These are phyloP conservation scores for Forficula auricularia DNA, from an alignment of 1,140 invertebrate genomes.

Conservation along the genomic window DNA sequence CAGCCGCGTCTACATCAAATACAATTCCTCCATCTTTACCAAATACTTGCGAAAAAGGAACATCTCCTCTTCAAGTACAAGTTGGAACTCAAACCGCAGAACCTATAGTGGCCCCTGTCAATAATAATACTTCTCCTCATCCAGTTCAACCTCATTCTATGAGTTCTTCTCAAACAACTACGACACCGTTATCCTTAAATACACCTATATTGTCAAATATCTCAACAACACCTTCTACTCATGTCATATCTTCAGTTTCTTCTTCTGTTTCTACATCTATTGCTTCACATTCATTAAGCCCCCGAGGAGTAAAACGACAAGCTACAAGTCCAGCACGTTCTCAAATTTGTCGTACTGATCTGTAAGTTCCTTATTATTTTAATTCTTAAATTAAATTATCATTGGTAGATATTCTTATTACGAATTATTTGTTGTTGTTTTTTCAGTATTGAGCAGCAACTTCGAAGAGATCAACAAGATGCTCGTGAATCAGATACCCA, in stretches of 20 bases:
- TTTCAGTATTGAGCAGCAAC: constrained; percentile 49
- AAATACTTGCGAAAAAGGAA: constrained; percentile 7
- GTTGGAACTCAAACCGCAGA: not conserved
- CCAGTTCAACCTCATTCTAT: too few relatives aligned
- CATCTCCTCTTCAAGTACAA: constrained; percentile 10
- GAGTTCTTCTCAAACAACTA: too few relatives aligned
- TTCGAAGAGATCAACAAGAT: constrained; percentile 59
- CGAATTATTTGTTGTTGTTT: constrained; percentile 10
- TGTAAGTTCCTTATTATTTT: constrained; percentile 20
- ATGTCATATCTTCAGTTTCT: too few relatives aligned
- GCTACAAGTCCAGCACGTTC: constrained; percentile 25
- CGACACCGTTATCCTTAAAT: too few relatives aligned
- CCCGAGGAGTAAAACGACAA: constrained; percentile 24
- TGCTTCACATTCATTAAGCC: too few relatives aligned
- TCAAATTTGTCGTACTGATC: constrained; percentile 24
- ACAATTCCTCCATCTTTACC: not conserved
- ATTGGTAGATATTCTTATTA: too few relatives aligned
- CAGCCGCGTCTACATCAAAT: not conserved
- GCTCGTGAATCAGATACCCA: constrained; percentile 59
- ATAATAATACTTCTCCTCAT: too few relatives aligned
- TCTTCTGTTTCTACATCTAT: too few relatives aligned
- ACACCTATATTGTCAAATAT: too few relatives aligned
- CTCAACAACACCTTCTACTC: too few relatives aligned
- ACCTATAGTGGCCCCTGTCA: not conserved
- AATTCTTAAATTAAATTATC: not conserved